A percentile compares a stretch with the other conserved stretches of the same genome.
Evolutionary conservation across 2,113 vertebrate species (phyloP).

Genomic region (Limanda limanda): DNA sequence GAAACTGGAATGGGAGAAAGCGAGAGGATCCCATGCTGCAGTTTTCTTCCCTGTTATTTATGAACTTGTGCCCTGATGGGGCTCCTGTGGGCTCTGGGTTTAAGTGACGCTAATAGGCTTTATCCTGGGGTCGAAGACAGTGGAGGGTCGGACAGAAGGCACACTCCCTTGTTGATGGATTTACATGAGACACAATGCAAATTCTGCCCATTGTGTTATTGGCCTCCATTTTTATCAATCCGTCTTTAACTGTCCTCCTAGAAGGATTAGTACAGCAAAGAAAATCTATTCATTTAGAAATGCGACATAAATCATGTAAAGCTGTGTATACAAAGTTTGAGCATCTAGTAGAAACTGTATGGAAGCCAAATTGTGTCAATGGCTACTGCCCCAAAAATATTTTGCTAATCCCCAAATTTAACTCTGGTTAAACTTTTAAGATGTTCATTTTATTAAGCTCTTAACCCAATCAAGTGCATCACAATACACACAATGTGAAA

Average conservation of each 20-base stretch:
- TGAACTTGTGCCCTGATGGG: constrained; percentile 4
- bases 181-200: constrained; percentile 1
- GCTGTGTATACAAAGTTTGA: constrained; percentile 4
- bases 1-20: constrained; percentile 10
- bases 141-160: constrained; percentile 5
- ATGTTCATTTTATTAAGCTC: constrained; percentile 7
- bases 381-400: constrained; percentile 23
- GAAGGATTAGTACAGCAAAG: constrained; percentile 2
- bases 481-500: constrained; percentile 13
- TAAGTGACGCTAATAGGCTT: constrained; percentile 42
- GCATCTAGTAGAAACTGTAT: constrained; percentile 9
- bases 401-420: constrained; percentile 36
- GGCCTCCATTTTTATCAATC: not conserved
- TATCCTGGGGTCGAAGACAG: constrained; percentile 20
- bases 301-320: not conserved
- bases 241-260: not conserved
- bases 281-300: not conserved
- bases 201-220: not conserved
- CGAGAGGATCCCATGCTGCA: constrained; percentile 26
- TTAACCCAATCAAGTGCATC: constrained; percentile 4
- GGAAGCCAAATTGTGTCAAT: constrained; percentile 21
- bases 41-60: constrained; percentile 42
- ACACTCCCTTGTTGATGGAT: constrained; percentile 9
- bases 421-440: constrained; percentile 12
- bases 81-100: constrained; percentile 29